Conservation (phyloP, 2,888 invertebrate genomes). For the Orthonychiurus folsomi region DNA sequence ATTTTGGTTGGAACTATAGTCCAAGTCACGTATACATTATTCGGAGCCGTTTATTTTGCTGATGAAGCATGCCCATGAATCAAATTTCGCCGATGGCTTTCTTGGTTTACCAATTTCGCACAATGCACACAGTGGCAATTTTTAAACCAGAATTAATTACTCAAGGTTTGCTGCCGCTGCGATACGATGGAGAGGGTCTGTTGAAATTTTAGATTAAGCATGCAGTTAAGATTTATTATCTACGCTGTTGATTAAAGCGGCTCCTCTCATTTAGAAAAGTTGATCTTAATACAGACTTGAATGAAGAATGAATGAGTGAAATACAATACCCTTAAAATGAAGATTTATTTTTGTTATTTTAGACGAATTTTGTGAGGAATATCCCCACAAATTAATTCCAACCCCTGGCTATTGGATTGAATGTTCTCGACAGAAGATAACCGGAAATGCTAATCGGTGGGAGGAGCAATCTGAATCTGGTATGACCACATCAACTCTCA, state of each 20-base stretch:
- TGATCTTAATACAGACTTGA: too few species aligned
- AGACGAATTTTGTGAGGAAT: constrained; percentile 91
- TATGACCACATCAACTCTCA: not conserved
- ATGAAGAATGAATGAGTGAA: not conserved
- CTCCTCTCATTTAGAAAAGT: too few species aligned
- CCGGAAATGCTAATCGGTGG: constrained; percentile 42
- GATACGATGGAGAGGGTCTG: too few species aligned
- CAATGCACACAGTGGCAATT: too few species aligned
- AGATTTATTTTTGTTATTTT: constrained; percentile 40
- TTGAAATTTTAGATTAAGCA: too few species aligned
- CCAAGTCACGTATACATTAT: too few species aligned
- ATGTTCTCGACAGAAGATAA: constrained; percentile 74
- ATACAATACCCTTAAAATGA: not conserved
- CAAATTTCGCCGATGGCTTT: too few species aligned
- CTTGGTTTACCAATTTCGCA: too few species aligned
- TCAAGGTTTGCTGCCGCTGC: too few species aligned
- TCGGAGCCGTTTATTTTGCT: too few species aligned
- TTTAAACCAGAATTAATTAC: not conserved
- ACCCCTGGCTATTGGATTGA: constrained; percentile 94
- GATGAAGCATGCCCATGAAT: too few species aligned
- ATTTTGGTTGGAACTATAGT: too few species aligned
- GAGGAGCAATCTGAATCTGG: constrained; percentile 11
- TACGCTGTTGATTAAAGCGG: constrained; percentile 6
- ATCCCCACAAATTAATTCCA: constrained; percentile 80
- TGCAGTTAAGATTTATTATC: not conserved